Evolutionary conservation across 1,140 invertebrate genomes (phyloP).

Genomic region (Pachyrhynchus sulphureomaculatus): DNA sequence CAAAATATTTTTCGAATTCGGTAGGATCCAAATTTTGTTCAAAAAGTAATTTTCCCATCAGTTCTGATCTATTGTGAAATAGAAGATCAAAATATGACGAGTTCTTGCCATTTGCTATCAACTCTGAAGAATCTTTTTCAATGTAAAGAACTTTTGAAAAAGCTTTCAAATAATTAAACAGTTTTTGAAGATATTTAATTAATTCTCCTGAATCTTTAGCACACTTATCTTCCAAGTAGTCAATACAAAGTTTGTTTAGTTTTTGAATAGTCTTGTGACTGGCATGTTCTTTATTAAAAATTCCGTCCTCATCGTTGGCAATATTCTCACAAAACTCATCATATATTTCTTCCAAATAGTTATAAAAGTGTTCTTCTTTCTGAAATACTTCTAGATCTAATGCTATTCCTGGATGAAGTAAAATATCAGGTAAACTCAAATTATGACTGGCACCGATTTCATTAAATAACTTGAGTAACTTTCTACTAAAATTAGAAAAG

Average conservation of each 20-base stretch:
- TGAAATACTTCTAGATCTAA: constrained; percentile 34
- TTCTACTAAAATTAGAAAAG: constrained; percentile 38
- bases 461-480: constrained; percentile 28
- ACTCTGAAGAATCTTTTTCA: constrained; percentile 49
- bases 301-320: constrained; percentile 24
- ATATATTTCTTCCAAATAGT: constrained; percentile 29
- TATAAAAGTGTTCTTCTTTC: constrained; percentile 32
- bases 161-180: constrained; percentile 53
- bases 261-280: constrained; percentile 37
- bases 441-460: constrained; percentile 24
- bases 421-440: constrained; percentile 31
- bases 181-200: constrained; percentile 50
- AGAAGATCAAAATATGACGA: constrained; percentile 48
- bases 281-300: constrained; percentile 41
- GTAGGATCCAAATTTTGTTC: constrained; percentile 56
- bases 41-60: constrained; percentile 61
- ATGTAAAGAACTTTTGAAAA: constrained; percentile 51
- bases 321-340: constrained; percentile 32
- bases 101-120: constrained; percentile 49
- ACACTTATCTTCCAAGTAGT: constrained; percentile 7
- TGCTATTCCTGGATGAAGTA: constrained; percentile 29
- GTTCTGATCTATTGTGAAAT: constrained; percentile 48
- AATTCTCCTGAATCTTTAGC: background rate
- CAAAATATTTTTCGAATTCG: constrained; percentile 58
- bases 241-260: constrained; percentile 33